These are phyloP conservation scores for Gymnothorax javanicus DNA, from an alignment of 2,797 vertebrate species.

Conservation along the genomic window DNA sequence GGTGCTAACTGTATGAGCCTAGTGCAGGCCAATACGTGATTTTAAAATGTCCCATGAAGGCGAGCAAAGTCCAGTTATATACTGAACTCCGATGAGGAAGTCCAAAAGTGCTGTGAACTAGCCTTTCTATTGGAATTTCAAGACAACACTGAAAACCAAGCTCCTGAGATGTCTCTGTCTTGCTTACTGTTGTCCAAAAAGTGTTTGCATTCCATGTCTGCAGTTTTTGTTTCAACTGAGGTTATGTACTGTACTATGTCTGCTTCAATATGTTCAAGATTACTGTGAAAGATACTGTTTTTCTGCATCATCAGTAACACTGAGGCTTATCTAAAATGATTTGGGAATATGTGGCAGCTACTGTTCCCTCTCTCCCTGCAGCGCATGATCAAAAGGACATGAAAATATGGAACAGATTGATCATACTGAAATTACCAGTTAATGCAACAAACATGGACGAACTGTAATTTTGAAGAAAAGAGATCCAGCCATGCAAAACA, in stretches of 20 bases:
- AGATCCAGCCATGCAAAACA: not conserved
- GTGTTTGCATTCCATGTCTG: constrained; percentile 63
- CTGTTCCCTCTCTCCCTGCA: constrained; percentile 35
- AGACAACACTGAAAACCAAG: constrained; percentile 14
- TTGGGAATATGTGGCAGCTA: constrained; percentile 13
- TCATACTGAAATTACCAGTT: not conserved
- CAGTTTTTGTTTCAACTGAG: constrained; percentile 51
- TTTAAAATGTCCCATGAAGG: not conserved
- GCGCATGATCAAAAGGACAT: not conserved
- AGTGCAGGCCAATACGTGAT: not conserved
- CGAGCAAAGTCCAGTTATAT: not conserved
- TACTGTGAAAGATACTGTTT: not conserved
- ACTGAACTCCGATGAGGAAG: not conserved
- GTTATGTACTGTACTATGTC: constrained; percentile 18
- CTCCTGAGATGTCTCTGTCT: constrained; percentile 22
- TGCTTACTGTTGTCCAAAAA: constrained; percentile 30
- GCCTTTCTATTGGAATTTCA: constrained; percentile 4
- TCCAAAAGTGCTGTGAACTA: not conserved
- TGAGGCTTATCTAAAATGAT: constrained; percentile 37
- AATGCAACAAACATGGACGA: not conserved
- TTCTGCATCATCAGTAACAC: constrained; percentile 15
- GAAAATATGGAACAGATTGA: not conserved
- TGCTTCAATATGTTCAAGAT: constrained; percentile 33
- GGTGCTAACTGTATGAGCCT: not conserved
- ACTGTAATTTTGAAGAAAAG: not conserved